Base-by-base conservation (phyloP, 2,888 invertebrate species). In the Brachyptera risi region DNA sequence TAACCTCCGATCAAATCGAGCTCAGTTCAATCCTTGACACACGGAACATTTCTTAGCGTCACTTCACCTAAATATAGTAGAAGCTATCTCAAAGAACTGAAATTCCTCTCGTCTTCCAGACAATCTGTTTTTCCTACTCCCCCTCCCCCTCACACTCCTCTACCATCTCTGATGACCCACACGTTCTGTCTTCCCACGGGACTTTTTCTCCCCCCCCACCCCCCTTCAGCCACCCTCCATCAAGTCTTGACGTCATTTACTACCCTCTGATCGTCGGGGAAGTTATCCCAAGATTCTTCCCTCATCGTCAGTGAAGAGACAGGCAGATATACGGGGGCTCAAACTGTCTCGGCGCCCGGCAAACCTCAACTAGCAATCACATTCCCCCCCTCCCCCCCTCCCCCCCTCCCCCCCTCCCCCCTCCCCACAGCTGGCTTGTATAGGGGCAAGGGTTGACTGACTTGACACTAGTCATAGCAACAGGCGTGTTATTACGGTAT, bases 231-330 rank as follows among this genome's bases (percentile, higher is more conserved):
- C 54, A 15, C 37, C 37, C 35, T 13, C 15, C 51, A 27, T 54
- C 54, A 54, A 54, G 54, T 2, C 54, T 54, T 54, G 54, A 54
- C 54, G 54, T 54, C 54, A 54, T 54, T 54, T 35, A 54, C 54
- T 54, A 21, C 4, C 54, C 50, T 17, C 23, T 47, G 54, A 54
- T 54, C 54, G 54, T 17, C 35, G 19, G 37, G 54, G 54, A 54
- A 54, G 54, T 54, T 54, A 35, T 35, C 35, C 37, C 37, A 54
- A 54, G 54, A 54, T 37, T 54, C 54, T 11, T 35, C 54, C 37
- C 54, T 21, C 54, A 19, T 35, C n/a, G 54, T 47, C 21, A 37
- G 21, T 17, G 35, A 37, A 35, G 37, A 23, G 54, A 23, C 54
- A 26, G 11, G 40, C 23, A 11, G 47, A 35, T n/a, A n/a, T n/a